These are phyloP conservation scores for Unio pictorum DNA, from an alignment of 2,888 invertebrate genomes.

Conservation along the genomic window DNA sequence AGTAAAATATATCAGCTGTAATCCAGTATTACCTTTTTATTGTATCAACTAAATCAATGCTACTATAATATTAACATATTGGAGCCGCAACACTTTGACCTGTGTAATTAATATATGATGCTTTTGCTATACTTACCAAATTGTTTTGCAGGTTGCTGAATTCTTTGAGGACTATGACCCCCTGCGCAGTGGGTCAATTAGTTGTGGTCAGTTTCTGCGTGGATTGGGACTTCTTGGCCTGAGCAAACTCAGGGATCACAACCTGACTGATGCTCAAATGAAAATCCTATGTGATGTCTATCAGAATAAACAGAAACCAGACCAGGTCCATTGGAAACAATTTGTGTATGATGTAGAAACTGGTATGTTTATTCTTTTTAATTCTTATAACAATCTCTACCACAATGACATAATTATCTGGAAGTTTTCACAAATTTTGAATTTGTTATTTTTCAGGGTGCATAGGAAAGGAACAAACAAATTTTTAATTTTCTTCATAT, in stretches of 20 bases:
- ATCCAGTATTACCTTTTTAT: too few relatives aligned
- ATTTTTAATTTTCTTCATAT: too few relatives aligned
- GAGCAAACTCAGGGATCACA: conserved; percentile 67
- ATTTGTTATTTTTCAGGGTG: background rate
- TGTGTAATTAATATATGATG: too few relatives aligned
- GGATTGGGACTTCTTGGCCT: conserved; percentile 66
- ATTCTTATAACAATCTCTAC: too few relatives aligned
- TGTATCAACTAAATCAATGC: too few relatives aligned
- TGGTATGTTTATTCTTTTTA: conserved; percentile 48
- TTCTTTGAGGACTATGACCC: conserved; percentile 71
- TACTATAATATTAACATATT: too few relatives aligned
- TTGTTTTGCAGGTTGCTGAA: conserved; percentile 56
- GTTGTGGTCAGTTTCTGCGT: conserved; percentile 67
- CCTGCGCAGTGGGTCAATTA: conserved; percentile 67
- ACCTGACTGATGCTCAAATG: conserved; percentile 66
- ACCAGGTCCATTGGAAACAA: conserved; percentile 65
- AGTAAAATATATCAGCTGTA: too few relatives aligned
- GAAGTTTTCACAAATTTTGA: too few relatives aligned
- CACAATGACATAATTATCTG: too few relatives aligned
- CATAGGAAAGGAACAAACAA: too few relatives aligned
- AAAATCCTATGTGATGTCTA: conserved; percentile 62
- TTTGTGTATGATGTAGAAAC: conserved; percentile 69
- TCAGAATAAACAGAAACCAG: conserved; percentile 56
- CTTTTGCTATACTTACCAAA: too few relatives aligned
- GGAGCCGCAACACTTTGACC: too few relatives aligned